Conservation (phyloP, 2,113 vertebrate genomes). For the Hemiscyllium ocellatum region DNA sequence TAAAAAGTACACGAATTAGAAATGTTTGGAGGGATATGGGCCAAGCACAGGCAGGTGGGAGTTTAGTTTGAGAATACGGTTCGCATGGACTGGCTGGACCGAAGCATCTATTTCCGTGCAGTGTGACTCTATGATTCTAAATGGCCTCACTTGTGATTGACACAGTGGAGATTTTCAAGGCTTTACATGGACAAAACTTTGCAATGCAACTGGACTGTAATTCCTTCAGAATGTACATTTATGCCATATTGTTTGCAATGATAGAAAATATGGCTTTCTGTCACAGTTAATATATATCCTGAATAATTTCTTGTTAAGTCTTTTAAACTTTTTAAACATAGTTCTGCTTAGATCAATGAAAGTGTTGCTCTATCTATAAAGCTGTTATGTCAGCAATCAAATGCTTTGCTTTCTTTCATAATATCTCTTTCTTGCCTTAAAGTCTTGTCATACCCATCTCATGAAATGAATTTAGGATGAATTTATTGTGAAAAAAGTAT, state of each 20-base stretch:
- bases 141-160: too few relatives aligned
- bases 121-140: too few relatives aligned
- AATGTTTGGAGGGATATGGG: too few relatives aligned
- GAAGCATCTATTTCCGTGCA: too few relatives aligned
- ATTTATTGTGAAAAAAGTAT: not conserved
- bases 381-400: not conserved
- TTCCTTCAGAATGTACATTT: not conserved
- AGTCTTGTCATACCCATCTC: not conserved
- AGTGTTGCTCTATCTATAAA: not conserved
- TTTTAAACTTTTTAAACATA: not conserved
- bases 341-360: not conserved
- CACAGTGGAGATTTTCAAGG: too few relatives aligned
- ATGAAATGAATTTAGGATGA: not conserved
- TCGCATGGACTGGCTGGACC: too few relatives aligned
- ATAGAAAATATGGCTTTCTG: not conserved
- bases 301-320: not conserved
- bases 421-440: not conserved
- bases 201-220: not conserved
- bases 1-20: too few relatives aligned
- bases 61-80: too few relatives aligned
- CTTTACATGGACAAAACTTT: not conserved
- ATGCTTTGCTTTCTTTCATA: not conserved
- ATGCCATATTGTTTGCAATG: not conserved
- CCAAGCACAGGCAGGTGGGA: too few relatives aligned
- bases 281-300: not conserved